Percentiles rank a stretch among this genome's conserved stretches.
Evolutionary conservation across 2,888 invertebrate genomes (phyloP).

Genomic region (Amiota communis): DNA sequence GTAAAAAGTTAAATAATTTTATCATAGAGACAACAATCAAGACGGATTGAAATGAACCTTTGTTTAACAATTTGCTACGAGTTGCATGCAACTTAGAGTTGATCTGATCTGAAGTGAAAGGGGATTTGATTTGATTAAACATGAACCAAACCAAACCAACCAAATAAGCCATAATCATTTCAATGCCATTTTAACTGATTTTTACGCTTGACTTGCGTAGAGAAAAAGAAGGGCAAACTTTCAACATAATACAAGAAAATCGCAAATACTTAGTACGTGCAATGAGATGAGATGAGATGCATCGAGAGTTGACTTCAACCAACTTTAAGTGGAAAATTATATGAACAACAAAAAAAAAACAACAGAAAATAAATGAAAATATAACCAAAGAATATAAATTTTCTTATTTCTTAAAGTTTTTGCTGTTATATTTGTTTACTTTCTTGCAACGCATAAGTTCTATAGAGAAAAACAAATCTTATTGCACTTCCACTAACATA

Average conservation of each 20-base stretch:
- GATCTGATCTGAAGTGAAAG: not conserved
- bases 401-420: conserved; percentile 32
- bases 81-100: conserved; percentile 16
- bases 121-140: not conserved
- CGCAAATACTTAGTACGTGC: not conserved
- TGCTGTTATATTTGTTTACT: conserved; percentile 54
- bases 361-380: not conserved
- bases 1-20: conserved; percentile 9
- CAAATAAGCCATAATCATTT: conserved; percentile 15
- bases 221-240: not conserved
- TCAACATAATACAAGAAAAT: not conserved
- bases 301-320: not conserved
- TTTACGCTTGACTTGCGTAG: conserved; percentile 2
- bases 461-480: not conserved
- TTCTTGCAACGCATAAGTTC: conserved; percentile 42
- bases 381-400: not conserved
- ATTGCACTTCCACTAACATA: not conserved
- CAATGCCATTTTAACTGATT: conserved; percentile 19
- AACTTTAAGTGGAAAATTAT: not conserved
- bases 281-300: too few relatives aligned
- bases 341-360: not conserved
- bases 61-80: conserved; percentile 19
- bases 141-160: not conserved
- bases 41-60: conserved; percentile 4
- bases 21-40: conserved; percentile 7